Percentiles rank a stretch among this genome's conserved stretches.
Evolutionary conservation across 2,113 vertebrate species (phyloP).

Genomic region (Callipepla squamata): DNA sequence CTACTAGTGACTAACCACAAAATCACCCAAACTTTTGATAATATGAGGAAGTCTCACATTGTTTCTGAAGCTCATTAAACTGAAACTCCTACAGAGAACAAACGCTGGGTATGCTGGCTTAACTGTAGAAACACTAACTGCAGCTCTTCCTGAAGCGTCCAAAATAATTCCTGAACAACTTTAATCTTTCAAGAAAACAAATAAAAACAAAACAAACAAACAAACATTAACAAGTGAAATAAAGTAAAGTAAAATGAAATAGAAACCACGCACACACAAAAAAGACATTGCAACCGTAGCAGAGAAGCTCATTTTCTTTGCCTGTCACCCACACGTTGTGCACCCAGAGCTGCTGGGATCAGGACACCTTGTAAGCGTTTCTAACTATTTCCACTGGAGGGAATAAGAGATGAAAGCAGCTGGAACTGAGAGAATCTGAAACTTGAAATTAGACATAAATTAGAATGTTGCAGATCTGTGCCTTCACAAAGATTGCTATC

Average conservation of each 20-base stretch:
- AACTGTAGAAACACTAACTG: background rate
- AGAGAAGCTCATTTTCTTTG: background rate
- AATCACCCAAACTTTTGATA: background rate
- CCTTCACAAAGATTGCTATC: background rate
- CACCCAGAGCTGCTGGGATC: background rate
- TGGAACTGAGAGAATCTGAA: background rate
- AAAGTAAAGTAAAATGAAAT: background rate
- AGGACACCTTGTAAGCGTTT: background rate
- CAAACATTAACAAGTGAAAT: background rate
- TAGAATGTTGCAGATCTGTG: background rate
- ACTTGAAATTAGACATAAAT: constrained; percentile 40
- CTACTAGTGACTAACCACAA: background rate
- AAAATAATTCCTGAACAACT: background rate
- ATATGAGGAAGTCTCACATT: background rate
- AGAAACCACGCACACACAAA: background rate
- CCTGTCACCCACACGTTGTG: background rate
- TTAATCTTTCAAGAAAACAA: background rate
- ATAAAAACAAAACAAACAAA: background rate
- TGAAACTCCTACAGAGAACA: background rate
- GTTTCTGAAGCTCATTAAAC: constrained; percentile 9
- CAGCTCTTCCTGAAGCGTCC: background rate
- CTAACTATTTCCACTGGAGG: constrained; percentile 25
- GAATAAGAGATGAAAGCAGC: constrained; percentile 19
- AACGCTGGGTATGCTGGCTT: background rate
- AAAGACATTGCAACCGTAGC: background rate